Evolutionary conservation across 2,113 vertebrate species (phyloP).

Genomic region (Rhizomys pruinosus): DNA sequence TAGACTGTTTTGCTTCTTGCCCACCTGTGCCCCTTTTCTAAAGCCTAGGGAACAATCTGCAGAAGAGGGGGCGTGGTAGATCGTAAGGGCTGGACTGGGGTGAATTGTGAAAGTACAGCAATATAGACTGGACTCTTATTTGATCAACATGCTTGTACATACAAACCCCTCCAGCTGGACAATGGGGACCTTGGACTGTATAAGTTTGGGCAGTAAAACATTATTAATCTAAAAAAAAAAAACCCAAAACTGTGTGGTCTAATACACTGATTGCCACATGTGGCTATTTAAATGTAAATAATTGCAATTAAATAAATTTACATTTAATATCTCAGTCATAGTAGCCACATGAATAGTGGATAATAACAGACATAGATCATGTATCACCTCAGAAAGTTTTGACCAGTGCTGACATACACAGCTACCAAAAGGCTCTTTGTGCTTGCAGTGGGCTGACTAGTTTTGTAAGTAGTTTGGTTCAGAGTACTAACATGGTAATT

Average conservation of each 20-base stretch:
- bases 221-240: too few species aligned
- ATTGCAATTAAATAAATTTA: constrained; percentile 27
- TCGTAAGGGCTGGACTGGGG: too few species aligned
- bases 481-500: background rate
- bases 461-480: background rate
- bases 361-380: background rate
- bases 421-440: background rate
- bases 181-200: too few species aligned
- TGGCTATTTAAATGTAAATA: constrained; percentile 33
- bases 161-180: too few species aligned
- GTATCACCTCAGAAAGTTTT: background rate
- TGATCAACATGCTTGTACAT: too few species aligned
- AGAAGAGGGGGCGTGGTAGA: too few species aligned
- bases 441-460: background rate
- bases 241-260: background rate
- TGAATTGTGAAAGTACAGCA: too few species aligned
- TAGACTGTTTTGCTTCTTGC: too few species aligned
- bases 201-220: too few species aligned
- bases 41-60: too few species aligned
- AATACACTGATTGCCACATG: background rate
- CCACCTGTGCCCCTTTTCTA: too few species aligned
- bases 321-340: background rate
- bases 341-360: background rate
- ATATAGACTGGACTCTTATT: too few species aligned
- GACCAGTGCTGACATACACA: background rate